These are phyloP conservation scores for Drosophila triauraria DNA, from an alignment of 1,140 invertebrate genomes.

Conservation along the genomic window DNA sequence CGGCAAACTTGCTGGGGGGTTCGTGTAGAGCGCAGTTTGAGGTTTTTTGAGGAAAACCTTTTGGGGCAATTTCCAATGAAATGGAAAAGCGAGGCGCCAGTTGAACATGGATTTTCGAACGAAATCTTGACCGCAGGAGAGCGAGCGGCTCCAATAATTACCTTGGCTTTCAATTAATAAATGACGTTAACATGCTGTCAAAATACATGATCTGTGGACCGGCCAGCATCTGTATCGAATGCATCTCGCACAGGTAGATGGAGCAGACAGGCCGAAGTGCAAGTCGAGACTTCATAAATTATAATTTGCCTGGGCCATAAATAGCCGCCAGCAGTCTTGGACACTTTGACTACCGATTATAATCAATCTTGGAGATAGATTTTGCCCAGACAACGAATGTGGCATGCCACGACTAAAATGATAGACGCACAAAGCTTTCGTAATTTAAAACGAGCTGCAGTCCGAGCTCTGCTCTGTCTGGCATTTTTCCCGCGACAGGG, in stretches of 20 bases:
- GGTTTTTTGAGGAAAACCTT: conserved; percentile 49
- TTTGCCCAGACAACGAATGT: conserved; percentile 61
- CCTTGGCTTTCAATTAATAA: conserved; percentile 77
- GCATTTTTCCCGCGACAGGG: conserved; percentile 16
- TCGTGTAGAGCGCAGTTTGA: conserved; percentile 39
- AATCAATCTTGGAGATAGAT: conserved; percentile 82
- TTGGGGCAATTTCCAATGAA: conserved; percentile 66
- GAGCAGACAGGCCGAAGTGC: conserved; percentile 60
- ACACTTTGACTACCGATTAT: conserved; percentile 84
- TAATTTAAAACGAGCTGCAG: conserved; percentile 62
- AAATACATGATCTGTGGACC: conserved; percentile 66
- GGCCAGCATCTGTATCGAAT: conserved; percentile 66
- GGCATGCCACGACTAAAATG: conserved; percentile 64
- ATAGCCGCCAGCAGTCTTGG: conserved; percentile 50
- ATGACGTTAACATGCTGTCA: conserved; percentile 83
- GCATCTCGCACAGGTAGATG: conserved; percentile 55
- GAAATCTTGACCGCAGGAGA: conserved; percentile 71
- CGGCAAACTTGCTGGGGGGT: conserved; percentile 46
- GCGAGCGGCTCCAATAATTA: conserved; percentile 60
- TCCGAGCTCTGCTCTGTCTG: conserved; percentile 10
- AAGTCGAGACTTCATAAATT: conserved; percentile 78
- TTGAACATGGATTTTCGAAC: conserved; percentile 53
- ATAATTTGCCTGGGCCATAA: conserved; percentile 71
- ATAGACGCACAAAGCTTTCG: conserved; percentile 63
- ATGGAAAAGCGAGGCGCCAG: conserved; percentile 72